Evolutionary conservation across 2,888 invertebrate genomes (phyloP), one percentile per base, ranked within the genome.

Genomic region (Drosophila robusta): DNA sequence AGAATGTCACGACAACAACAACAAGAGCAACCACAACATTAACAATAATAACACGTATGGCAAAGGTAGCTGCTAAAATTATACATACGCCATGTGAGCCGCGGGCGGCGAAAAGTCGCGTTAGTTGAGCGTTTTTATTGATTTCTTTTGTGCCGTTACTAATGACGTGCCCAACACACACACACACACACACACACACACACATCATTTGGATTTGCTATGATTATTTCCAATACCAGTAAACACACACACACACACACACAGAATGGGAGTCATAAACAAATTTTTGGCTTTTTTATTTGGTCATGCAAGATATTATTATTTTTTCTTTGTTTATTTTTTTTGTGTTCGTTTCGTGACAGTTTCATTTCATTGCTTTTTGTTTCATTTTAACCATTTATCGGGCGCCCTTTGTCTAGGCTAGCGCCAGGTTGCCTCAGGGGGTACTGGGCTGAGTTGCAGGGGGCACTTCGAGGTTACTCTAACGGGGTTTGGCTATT

Each of bases 291-390:
- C 42, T 61, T 78, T 78, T 72, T 70, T 70, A 66, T 88, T 85
- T 81, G 70, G 52, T 81, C 81, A 61, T 78, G 70, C 70, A 70
- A 80, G 75, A 65, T 64, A 75, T 77, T 73, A 51, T 68, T 49
- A 50, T 42, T 60, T 34, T 45, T 32, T 50, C 44, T 34, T 44
- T 34, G 4, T 41, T 57, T 14, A 9, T 29, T 34, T 36, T 62
- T 39, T 36, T 54, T 54, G 42, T 73, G 55, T 49, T 58, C 62
- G 68, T 80, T 80, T 83, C 87, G 87, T 83, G 82, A 88, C 89
- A 88, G 83, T 88, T 83, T 77, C 89, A 70, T 83, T 83, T 86
- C 84, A 88, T 88, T 86, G 88, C 70, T 69, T 85, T 86, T 72
- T 80, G 80, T 74, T 86, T 70, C 87, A 83, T 86, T 88, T 83